Conservation (phyloP, 2,888 invertebrate species). For the Tipula helvola region DNA sequence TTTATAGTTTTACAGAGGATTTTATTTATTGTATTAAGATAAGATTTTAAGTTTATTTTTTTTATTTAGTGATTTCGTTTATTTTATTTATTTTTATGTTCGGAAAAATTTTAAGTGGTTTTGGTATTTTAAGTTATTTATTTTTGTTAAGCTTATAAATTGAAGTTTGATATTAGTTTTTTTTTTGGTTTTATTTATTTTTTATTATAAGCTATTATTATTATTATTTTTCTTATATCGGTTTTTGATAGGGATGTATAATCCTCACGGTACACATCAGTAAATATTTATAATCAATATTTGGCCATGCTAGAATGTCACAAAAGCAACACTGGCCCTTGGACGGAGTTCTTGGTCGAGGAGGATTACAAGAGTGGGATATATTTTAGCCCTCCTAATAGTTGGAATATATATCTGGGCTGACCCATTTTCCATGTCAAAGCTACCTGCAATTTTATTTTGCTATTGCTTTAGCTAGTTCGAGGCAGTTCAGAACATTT, state of each 20-base stretch:
- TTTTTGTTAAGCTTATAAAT: neutral
- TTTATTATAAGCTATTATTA: neutral
- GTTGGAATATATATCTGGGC: too few species aligned
- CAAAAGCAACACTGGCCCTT: too few species aligned
- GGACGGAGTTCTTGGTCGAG: too few species aligned
- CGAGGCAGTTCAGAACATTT: too few species aligned
- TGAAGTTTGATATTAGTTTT: neutral
- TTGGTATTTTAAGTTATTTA: neutral
- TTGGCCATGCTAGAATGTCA: too few species aligned
- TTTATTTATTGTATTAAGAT: slow-evolving; percentile 6
- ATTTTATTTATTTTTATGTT: neutral
- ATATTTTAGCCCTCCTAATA: too few species aligned
- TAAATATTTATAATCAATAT: too few species aligned
- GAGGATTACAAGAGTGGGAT: too few species aligned
- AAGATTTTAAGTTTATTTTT: slow-evolving; percentile 1
- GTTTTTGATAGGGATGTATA: neutral
- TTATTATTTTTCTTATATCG: neutral
- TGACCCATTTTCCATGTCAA: too few species aligned
- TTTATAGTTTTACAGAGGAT: slow-evolving; percentile 4
- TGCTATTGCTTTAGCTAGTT: too few species aligned
- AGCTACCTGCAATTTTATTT: too few species aligned
- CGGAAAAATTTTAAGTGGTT: neutral
- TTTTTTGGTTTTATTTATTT: neutral
- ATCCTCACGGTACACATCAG: too few species aligned
- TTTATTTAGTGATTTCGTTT: neutral